phyloP scores from a whole-genome alignment of 2,113 vertebrate species.

The Fulmarus glacialis region DNA sequence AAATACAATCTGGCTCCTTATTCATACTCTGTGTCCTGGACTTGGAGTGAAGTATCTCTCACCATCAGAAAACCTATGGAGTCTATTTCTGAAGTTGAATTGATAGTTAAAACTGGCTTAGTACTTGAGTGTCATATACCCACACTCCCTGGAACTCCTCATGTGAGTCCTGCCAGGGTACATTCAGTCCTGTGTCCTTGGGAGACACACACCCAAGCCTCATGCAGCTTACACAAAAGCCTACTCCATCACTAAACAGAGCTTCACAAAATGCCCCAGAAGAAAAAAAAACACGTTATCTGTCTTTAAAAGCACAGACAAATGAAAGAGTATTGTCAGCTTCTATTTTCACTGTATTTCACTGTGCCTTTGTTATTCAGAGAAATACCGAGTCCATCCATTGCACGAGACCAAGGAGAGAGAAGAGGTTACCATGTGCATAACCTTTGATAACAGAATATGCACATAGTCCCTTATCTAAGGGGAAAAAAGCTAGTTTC shows the following conservation, averaged over 20 bases:
- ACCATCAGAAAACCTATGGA: background rate
- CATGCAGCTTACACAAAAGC: background rate
- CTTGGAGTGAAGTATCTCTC: background rate
- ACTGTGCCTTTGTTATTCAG: background rate
- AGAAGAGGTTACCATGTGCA: background rate
- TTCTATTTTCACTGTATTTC: background rate
- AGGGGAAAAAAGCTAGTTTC: background rate
- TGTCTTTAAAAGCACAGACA: background rate
- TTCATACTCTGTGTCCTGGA: background rate
- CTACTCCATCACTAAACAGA: background rate
- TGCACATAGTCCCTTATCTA: accelerated
- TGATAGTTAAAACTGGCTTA: background rate
- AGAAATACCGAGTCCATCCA: background rate
- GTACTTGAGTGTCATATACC: background rate
- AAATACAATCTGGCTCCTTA: background rate
- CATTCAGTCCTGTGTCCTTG: background rate
- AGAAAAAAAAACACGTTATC: accelerated
- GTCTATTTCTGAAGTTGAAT: background rate
- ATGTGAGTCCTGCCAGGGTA: background rate
- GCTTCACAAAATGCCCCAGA: background rate
- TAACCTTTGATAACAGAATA: background rate
- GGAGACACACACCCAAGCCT: background rate
- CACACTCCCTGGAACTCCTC: background rate
- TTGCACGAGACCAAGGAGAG: background rate
- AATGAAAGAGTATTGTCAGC: background rate